Conservation (phyloP, 2,797 vertebrate species). For the Trematomus bernacchii region DNA sequence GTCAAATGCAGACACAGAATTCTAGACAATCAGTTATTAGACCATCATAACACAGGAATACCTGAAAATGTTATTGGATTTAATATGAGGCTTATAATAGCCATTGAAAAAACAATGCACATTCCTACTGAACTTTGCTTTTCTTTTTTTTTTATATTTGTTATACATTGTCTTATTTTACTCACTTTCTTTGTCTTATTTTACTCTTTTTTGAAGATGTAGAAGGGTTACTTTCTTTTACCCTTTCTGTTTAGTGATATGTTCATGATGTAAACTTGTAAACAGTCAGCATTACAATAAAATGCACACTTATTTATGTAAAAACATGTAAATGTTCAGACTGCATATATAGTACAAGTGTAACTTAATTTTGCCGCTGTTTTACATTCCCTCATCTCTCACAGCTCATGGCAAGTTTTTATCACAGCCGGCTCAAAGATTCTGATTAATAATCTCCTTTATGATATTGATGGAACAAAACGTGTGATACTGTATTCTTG, state of each 20-base stretch:
- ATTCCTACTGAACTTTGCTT: no score
- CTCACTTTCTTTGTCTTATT: not conserved
- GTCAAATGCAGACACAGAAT: not conserved
- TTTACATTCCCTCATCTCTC: not conserved
- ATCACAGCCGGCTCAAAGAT: constrained; percentile 11
- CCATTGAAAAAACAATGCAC: no score
- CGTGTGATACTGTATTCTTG: not conserved
- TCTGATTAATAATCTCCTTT: constrained; percentile 4
- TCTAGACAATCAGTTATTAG: not conserved
- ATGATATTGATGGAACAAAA: constrained; percentile 3
- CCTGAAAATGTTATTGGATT: not conserved
- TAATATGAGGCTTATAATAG: no score
- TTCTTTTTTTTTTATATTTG: not conserved
- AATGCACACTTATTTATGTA: not conserved
- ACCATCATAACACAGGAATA: not conserved
- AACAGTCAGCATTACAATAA: not conserved
- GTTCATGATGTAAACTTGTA: constrained; percentile 3
- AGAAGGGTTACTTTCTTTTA: not conserved
- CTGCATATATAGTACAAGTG: no score
- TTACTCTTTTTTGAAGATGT: not conserved
- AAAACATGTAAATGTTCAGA: not conserved
- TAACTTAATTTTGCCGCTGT: not conserved
- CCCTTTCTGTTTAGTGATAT: not conserved
- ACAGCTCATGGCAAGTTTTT: constrained; percentile 21
- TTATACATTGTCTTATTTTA: constrained; percentile 7